These are phyloP conservation scores for Odocoileus hemionus DNA, from an alignment of 2,113 vertebrate species.

Conservation along the genomic window DNA sequence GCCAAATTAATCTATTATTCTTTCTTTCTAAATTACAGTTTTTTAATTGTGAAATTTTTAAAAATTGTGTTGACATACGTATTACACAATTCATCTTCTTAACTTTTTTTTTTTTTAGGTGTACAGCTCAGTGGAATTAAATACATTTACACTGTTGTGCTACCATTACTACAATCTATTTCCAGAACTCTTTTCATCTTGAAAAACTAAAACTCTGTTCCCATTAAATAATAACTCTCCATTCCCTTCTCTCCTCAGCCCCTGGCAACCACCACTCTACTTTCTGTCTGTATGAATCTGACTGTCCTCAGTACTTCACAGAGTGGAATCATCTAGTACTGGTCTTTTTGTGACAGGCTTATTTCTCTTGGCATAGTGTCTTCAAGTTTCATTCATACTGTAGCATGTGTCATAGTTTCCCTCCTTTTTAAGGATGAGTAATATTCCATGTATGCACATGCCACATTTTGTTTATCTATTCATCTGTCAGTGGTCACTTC, in stretches of 20 bases:
- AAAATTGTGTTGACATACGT: not conserved
- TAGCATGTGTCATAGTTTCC: not conserved
- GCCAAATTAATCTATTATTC: not conserved
- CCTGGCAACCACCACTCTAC: not conserved
- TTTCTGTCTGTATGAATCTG: not conserved
- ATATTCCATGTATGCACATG: not conserved
- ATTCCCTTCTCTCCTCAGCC: not conserved
- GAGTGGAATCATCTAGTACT: not conserved
- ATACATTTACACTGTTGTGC: not conserved
- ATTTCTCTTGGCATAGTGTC: not conserved
- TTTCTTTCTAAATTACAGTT: not conserved
- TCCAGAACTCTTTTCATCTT: not conserved
- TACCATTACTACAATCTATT: not conserved
- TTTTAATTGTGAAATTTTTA: not conserved
- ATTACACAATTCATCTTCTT: not conserved
- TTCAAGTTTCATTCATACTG: not conserved
- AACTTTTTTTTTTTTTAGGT: not conserved
- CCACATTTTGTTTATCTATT: not conserved
- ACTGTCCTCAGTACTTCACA: not conserved
- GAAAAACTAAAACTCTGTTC: not conserved
- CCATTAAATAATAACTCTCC: not conserved
- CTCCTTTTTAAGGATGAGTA: not conserved
- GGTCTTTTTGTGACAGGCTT: not conserved
- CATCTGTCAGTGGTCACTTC: not conserved
- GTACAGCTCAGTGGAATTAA: not conserved